A percentile compares a stretch with the other conserved stretches of the same genome.
phyloP scores from a whole-genome alignment of 2,888 invertebrate species.

The Bugulina stolonifera region DNA sequence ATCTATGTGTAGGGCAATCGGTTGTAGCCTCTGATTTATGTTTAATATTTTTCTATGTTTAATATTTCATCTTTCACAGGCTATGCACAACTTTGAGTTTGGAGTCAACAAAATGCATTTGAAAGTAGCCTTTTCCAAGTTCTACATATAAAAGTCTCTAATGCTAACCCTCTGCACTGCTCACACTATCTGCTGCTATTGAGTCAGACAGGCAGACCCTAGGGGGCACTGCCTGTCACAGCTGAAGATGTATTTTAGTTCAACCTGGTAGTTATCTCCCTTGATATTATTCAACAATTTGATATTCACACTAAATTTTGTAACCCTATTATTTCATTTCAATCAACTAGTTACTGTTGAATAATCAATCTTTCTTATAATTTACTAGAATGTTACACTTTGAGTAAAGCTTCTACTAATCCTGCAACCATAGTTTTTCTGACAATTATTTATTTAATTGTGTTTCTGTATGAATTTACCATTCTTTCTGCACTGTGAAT shows the following conservation, averaged over 20 bases:
- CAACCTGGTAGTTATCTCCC: too few species aligned
- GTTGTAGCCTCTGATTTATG: too few species aligned
- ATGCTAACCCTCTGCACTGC: background rate
- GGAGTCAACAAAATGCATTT: constrained; percentile 27
- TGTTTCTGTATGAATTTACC: background rate
- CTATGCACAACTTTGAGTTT: constrained; percentile 27
- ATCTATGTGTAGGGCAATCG: too few species aligned
- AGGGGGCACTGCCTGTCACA: too few species aligned
- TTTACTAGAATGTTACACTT: background rate
- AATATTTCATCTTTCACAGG: constrained; percentile 25
- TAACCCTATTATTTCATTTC: background rate
- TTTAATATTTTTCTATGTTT: constrained; percentile 1
- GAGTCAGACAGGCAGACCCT: too few species aligned
- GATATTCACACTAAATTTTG: background rate
- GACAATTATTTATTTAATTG: background rate
- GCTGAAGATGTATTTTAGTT: too few species aligned
- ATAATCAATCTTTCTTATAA: background rate
- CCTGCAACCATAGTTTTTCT: background rate
- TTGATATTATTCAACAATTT: background rate
- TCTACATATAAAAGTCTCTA: constrained; percentile 25
- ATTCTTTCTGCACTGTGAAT: background rate
- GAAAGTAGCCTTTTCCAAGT: constrained; percentile 27
- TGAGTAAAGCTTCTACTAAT: background rate
- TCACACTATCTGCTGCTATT: too few species aligned
- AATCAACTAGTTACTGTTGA: background rate